Base-by-base conservation (phyloP, 2,113 vertebrate genomes). In the Casuarius casuarius region DNA sequence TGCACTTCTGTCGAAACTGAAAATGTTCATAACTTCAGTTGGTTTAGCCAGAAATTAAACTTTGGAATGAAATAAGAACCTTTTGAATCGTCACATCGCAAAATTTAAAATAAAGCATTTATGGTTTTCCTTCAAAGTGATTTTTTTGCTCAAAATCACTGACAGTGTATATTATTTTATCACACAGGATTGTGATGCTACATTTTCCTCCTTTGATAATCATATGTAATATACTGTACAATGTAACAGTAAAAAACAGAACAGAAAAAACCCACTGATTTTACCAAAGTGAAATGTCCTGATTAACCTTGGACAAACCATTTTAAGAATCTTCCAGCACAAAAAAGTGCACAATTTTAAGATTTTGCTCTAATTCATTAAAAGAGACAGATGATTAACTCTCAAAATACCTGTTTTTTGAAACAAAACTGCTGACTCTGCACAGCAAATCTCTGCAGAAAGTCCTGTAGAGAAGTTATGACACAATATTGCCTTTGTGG, bases 11-110 rank as follows among this genome's bases (percentile, higher is more conserved):
- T 13, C 22, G 18, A 73, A 40, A 54, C 28, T 20, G 16, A 26
- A 72, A 51, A 10, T 12, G 7, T 35, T 52, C n/a, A 68, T 29
- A 29, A 46, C 42, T 40, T 40, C 11, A 29, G 42, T 31, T 42
- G 20, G 42, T 19, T 46, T 31, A 29, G 40, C 63, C 38, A 40
- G 25, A 40, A 66, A 26, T 44, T 2, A 31, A 6, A 33, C 40
- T 48, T 77, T 68, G 33, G 16, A 87, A 70, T 21, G 70, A 89
- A 89, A 35, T 7, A 7, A 5, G 16, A 72, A 61, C 3, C 3
- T 4, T 12, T 40, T 6, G 9, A 74, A 65, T 26, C 0, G 10
- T 4, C 3, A 0, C 9, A 52, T 42, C 76, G 62, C 26, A 72
- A 22, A 10, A 54, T 52, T 38, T 7, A 5, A 67, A 91, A 66